Evolutionary conservation across 2,888 invertebrate genomes (phyloP), one percentile per base, ranked within the genome.

Genomic region (Eristalis arbustorum): DNA sequence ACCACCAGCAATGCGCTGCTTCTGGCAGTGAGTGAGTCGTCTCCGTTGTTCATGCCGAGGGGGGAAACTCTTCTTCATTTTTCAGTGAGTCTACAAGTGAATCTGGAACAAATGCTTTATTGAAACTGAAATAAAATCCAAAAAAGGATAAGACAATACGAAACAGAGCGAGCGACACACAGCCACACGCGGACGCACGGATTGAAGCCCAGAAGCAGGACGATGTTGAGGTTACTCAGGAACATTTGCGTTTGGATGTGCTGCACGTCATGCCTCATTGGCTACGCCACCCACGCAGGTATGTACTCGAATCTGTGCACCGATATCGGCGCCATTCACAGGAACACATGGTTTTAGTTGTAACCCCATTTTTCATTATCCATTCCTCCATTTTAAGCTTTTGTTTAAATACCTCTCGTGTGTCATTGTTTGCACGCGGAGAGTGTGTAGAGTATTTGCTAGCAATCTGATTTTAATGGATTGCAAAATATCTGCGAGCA

Each of bases 201-300:
- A 5, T 18, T 49, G 49, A 6, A 18, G 2, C 1, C n/a, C 1
- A 18, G 18, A 8, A 59, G 25, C 59, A 14, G 25, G 25, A 75
- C 34, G 49, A 82, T 79, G 83, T 22, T 87, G 71, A 87, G 83
- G 63, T 79, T 87, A 66, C 71, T 87, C 63, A 83, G 87, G 72
- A 87, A 75, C 72, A 74, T 87, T 75, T 87, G 83, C 83, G 83
- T 87, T 57, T 87, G 87, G 87, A 72, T 87, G 87, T 87, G 83
- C 40, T 87, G 75, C 42, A 83, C 82, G 28, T 75, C 87, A 71
- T 87, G 87, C 63, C 78, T 87, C 25, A 79, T 87, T 75, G 87
- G 87, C 31, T 83, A 79, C 57, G 67, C 83, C 59, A 79, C 75
- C 49, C 63, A 83, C 67, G 87, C 87, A 78, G 87, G 87, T 87